These are phyloP conservation scores for Pandemis cinnamomeana DNA, from an alignment of 2,888 invertebrate species.

Conservation along the genomic window DNA sequence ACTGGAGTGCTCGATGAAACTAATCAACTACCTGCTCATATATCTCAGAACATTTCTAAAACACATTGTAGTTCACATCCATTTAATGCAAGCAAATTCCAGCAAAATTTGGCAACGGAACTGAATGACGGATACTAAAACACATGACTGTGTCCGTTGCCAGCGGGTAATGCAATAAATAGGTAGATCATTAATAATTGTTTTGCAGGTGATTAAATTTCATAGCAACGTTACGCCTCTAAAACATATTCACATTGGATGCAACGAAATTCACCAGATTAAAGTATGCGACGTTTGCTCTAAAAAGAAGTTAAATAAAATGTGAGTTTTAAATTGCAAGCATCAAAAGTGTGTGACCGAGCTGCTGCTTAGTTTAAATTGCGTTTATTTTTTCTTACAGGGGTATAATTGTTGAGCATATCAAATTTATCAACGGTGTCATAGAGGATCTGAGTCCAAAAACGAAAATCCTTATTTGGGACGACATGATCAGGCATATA, in stretches of 20 bases:
- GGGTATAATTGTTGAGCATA: conserved; percentile 86
- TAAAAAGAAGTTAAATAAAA: conserved; percentile 45
- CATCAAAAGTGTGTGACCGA: not conserved
- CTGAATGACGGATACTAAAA: no score
- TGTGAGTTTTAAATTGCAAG: conserved; percentile 54
- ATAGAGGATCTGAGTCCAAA: conserved; percentile 77
- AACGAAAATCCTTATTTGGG: conserved; percentile 90
- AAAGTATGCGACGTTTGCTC: conserved; percentile 86
- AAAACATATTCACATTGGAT: conserved; percentile 89
- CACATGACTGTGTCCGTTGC: no score
- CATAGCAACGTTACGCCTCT: conserved; percentile 62
- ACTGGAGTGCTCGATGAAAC: no score
- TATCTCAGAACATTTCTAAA: no score
- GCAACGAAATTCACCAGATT: conserved; percentile 91
- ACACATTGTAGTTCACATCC: no score
- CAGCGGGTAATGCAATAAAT: not conserved
- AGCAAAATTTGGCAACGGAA: no score
- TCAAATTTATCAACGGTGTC: conserved; percentile 79
- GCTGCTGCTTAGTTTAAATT: not conserved
- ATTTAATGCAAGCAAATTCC: no score
- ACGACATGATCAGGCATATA: conserved; percentile 90
- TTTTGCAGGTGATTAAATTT: conserved; percentile 68
- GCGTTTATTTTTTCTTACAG: conserved; percentile 59
- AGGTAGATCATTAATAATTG: not conserved
- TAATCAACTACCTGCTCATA: no score